These are phyloP conservation scores for Porites divaricata DNA, from an alignment of 92 coral and sea anemone species.

Conservation along the genomic window DNA sequence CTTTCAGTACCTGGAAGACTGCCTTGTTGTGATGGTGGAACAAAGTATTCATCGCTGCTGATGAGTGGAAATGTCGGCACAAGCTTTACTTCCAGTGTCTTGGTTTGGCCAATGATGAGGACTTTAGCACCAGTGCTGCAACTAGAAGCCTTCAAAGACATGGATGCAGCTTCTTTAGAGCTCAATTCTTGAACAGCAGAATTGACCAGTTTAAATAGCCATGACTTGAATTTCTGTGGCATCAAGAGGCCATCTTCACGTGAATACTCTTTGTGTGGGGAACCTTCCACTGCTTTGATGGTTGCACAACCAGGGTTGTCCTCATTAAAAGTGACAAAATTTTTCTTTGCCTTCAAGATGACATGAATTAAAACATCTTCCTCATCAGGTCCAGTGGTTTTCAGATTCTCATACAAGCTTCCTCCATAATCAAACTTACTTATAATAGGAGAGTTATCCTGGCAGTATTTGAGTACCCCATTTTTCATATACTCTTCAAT, in stretches of 20 bases:
- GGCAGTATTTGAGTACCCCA: conserved; percentile 49
- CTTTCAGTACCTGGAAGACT: conserved; percentile 7
- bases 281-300: conserved; percentile 34
- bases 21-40: conserved; percentile 17
- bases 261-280: conserved; percentile 38
- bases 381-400: conserved; percentile 55
- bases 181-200: conserved; percentile 9
- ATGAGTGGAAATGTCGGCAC: conserved; percentile 59
- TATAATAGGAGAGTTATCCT: conserved; percentile 42
- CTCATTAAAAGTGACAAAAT: conserved; percentile 24
- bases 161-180: neutral
- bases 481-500: conserved; percentile 50
- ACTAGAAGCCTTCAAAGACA: conserved; percentile 23
- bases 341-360: conserved; percentile 45
- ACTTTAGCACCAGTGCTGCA: conserved; percentile 30
- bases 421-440: conserved; percentile 70
- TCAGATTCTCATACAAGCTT: conserved; percentile 66
- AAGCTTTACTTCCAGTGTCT: conserved; percentile 34
- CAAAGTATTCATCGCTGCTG: conserved; percentile 29
- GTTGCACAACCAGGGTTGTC: conserved; percentile 40
- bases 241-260: conserved; percentile 43
- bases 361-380: conserved; percentile 58
- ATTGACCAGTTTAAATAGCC: conserved; percentile 56
- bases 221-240: conserved; percentile 60
- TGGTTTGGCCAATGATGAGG: conserved; percentile 9